These are phyloP conservation scores for Syrphus vitripennis DNA, from an alignment of 2,888 invertebrate species.

Conservation along the genomic window DNA sequence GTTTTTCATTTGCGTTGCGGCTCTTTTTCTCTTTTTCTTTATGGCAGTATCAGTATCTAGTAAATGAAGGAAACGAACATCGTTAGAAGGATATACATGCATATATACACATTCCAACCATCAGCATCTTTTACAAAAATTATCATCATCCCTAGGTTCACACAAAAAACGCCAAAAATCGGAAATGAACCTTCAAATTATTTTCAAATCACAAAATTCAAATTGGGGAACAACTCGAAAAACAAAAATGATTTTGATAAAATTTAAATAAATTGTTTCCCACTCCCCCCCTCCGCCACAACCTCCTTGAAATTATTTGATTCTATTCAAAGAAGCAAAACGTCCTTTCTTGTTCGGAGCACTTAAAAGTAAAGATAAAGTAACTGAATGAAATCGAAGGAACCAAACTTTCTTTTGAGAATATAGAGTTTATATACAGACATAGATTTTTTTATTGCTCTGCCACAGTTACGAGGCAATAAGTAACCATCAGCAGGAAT, in stretches of 20 bases:
- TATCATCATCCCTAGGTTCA: not conserved
- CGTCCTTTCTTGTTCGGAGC: slow-evolving; percentile 5
- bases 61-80: not conserved
- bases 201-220: slow-evolving; percentile 64
- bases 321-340: not conserved
- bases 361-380: not conserved
- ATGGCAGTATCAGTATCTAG: not conserved
- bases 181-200: slow-evolving; percentile 56
- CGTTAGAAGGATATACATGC: not conserved
- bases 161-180: not conserved
- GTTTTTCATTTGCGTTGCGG: slow-evolving; percentile 10
- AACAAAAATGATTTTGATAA: slow-evolving; percentile 32
- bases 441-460: not conserved
- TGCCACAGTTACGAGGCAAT: slow-evolving; percentile 27
- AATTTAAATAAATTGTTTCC: slow-evolving; percentile 62
- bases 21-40: not conserved
- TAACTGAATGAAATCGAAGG: not conserved
- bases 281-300: too few relatives aligned
- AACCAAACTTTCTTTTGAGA: not conserved
- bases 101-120: not conserved
- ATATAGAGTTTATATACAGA: not conserved
- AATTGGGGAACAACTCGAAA: slow-evolving; percentile 47
- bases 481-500: slow-evolving; percentile 26
- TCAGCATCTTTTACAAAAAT: not conserved
- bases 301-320: not conserved